Evolutionary conservation across 2,888 invertebrate species (phyloP), one percentile per base, ranked within the genome.

Genomic region (Barypeithes pellucidus): DNA sequence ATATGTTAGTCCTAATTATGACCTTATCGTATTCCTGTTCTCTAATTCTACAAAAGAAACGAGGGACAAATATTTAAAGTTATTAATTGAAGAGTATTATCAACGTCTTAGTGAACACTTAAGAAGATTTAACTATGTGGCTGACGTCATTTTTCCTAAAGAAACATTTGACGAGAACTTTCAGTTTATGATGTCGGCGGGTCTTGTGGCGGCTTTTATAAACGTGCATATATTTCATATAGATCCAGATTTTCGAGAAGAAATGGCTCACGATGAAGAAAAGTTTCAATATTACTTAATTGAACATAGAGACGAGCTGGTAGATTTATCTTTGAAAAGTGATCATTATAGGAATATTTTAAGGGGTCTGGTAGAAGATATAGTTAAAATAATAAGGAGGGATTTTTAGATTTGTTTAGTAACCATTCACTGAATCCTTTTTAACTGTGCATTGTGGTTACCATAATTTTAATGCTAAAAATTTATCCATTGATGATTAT

Each of bases 1-100:
- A 47, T 93, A 90, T 81, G 89, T 89, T 20, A 91, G 92, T 0
- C 90, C 91, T 0, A 89, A 90, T 20, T 86, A 90, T 33, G 93
- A 94, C 79, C 85, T 91, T 1, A 16, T 45, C 9, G 9, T 45
- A 9, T 67, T 29, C 18, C 39, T 52, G 4, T 50, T 16, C 33
- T n/a, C 9, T 8, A 22, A 5, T 39, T 59, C 65, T 14, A 36
- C 22, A 39, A 71, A 73, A 16, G 52, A 74, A 54, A 77, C 73
- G 0, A 73, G 81, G 67, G 62, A 75, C 18, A 73, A 79, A 50
- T 75, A 78, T 62, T 62, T 77, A 11, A 29, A 76, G 1, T 68
- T 77, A 39, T 54, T 81, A 18, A 50, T 79, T 5, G 54, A 76
- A 11, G 62, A 78, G 22, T 83, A 81, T 68, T 79, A 82, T 66